phyloP scores from a whole-genome alignment of 2,797 vertebrate species.

The Poecilia wingei region DNA sequence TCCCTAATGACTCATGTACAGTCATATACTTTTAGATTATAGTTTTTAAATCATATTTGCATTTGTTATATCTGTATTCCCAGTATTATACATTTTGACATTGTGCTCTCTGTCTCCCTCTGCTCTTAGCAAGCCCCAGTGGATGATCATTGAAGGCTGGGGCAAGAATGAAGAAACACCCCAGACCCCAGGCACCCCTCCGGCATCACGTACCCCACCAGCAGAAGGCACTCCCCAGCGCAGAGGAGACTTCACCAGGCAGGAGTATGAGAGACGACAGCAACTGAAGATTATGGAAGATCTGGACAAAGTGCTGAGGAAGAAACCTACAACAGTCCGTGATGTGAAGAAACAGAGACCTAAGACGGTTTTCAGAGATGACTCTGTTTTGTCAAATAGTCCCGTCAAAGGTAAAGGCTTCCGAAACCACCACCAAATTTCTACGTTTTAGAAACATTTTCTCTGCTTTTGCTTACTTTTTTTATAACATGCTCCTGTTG shows the following conservation, averaged over 20 bases:
- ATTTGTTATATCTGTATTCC: background rate
- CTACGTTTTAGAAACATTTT: background rate
- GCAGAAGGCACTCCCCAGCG: constrained; percentile 79
- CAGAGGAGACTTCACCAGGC: constrained; percentile 87
- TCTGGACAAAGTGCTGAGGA: constrained; percentile 89
- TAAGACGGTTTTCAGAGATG: constrained; percentile 90
- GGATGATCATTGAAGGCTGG: constrained; percentile 82
- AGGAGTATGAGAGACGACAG: constrained; percentile 88
- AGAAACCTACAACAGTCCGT: constrained; percentile 84
- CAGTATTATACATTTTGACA: background rate
- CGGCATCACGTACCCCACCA: constrained; percentile 66
- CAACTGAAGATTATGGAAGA: constrained; percentile 95
- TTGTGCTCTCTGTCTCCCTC: background rate
- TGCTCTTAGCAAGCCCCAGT: constrained; percentile 75
- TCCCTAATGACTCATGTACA: background rate
- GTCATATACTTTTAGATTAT: background rate
- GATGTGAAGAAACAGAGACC: constrained; percentile 87
- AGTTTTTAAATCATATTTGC: background rate
- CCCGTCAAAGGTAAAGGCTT: constrained; percentile 85
- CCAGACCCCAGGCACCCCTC: constrained; percentile 72
- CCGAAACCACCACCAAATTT: background rate
- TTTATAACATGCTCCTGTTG: background rate
- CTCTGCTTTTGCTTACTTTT: background rate
- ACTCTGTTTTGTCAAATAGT: constrained; percentile 87
- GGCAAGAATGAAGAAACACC: constrained; percentile 72